Evolutionary conservation across 2,113 vertebrate species (phyloP).

Genomic region (Labrus mixtus): DNA sequence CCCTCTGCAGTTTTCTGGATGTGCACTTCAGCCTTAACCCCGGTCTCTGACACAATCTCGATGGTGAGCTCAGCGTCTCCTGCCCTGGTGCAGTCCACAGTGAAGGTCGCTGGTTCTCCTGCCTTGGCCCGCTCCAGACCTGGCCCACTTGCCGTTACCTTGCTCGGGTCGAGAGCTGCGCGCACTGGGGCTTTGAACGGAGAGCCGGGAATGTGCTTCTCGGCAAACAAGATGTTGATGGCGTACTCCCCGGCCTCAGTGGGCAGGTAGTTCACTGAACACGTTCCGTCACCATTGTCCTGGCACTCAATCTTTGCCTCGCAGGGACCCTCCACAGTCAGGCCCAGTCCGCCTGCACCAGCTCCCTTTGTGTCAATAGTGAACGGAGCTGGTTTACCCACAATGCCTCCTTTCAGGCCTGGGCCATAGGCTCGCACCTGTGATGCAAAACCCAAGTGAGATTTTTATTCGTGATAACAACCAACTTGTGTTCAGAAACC

Average conservation of each 20-base stretch:
- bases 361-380: slow-evolving; percentile 94
- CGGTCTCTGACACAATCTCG: slow-evolving; percentile 92
- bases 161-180: slow-evolving; percentile 88
- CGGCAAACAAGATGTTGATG: slow-evolving; percentile 92
- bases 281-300: slow-evolving; percentile 92
- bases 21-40: slow-evolving; percentile 91
- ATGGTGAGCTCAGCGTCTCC: slow-evolving; percentile 94
- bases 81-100: slow-evolving; percentile 92
- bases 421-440: slow-evolving; percentile 93
- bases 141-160: slow-evolving; percentile 91
- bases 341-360: slow-evolving; percentile 89
- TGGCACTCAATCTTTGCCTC: slow-evolving; percentile 94
- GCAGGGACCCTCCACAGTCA: slow-evolving; percentile 92
- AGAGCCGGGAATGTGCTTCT: slow-evolving; percentile 91
- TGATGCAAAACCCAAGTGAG: slow-evolving; percentile 12
- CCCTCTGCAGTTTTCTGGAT: slow-evolving; percentile 93
- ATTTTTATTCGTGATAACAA: background rate
- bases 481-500: background rate
- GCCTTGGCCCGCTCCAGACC: slow-evolving; percentile 90
- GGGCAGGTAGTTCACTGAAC: slow-evolving; percentile 93
- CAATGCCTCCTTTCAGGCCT: slow-evolving; percentile 89
- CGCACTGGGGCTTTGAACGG: slow-evolving; percentile 90
- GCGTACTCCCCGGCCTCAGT: slow-evolving; percentile 90
- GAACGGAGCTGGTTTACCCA: slow-evolving; percentile 90
- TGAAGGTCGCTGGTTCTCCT: slow-evolving; percentile 88